phyloP scores from a whole-genome alignment of 2,888 invertebrate species.

The Epirrhoe tristata region DNA sequence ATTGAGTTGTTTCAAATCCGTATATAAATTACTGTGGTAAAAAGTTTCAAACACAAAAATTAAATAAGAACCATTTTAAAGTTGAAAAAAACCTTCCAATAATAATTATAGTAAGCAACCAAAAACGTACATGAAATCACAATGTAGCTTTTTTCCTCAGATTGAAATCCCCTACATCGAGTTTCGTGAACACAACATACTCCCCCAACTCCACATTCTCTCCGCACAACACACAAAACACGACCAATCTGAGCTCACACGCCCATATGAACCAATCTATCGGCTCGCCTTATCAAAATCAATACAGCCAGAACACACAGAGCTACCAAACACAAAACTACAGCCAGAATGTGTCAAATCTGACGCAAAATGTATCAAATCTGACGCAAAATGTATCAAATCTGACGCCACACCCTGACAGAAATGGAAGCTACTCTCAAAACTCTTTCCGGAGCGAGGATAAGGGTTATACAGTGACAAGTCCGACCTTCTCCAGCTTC shows the following conservation, averaged over 20 bases:
- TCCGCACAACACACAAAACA: conserved; percentile 53
- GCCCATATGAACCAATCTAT: conserved; percentile 67
- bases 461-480: conserved; percentile 65
- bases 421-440: conserved; percentile 53
- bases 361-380: conserved; percentile 34
- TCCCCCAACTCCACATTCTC: conserved; percentile 76
- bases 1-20: too few species aligned
- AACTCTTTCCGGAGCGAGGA: conserved; percentile 57
- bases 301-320: conserved; percentile 42
- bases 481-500: conserved; percentile 77
- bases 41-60: too few species aligned
- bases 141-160: too few species aligned
- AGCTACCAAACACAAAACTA: conserved; percentile 32
- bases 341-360: conserved; percentile 20
- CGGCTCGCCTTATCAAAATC: conserved; percentile 51
- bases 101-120: too few species aligned
- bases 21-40: too few species aligned
- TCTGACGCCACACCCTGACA: conserved; percentile 42
- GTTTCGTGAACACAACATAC: conserved; percentile 78
- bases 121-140: too few species aligned
- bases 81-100: too few species aligned
- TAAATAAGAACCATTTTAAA: too few species aligned
- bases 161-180: conserved; percentile 72
- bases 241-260: conserved; percentile 61
- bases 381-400: conserved; percentile 24